phyloP scores from a whole-genome alignment of 2,797 vertebrate species.

The Pygocentrus nattereri region DNA sequence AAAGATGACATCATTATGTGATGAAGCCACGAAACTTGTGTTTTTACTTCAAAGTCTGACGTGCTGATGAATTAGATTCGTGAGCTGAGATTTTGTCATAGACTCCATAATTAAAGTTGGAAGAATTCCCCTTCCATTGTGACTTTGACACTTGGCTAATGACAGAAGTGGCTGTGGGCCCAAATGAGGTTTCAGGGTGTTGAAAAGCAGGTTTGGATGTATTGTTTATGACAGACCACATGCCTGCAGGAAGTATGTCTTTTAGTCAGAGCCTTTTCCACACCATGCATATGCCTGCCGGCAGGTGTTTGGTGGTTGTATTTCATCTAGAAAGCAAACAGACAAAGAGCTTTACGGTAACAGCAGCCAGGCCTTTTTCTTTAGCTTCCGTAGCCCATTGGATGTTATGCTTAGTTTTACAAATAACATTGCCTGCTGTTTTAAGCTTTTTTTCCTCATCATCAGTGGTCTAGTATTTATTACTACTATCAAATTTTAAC shows the following conservation, averaged over 20 bases:
- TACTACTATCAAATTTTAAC: neutral
- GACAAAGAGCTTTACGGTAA: conserved; percentile 42
- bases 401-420: conserved; percentile 27
- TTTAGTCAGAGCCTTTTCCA: neutral
- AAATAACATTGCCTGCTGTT: conserved; percentile 41
- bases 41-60: conserved; percentile 67
- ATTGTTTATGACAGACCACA: conserved; percentile 5
- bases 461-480: neutral
- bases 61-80: conserved; percentile 64
- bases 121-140: conserved; percentile 67
- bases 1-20: conserved; percentile 60
- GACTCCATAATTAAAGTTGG: conserved; percentile 70
- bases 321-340: neutral
- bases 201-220: conserved; percentile 31
- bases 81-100: conserved; percentile 55
- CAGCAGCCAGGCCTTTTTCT: neutral
- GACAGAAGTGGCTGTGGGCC: conserved; percentile 60
- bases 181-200: conserved; percentile 18
- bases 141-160: conserved; percentile 57
- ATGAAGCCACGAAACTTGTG: conserved; percentile 59
- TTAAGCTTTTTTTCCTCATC: neutral
- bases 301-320: neutral
- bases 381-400: conserved; percentile 22
- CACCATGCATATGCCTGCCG: neutral
- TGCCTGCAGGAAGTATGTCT: neutral